Conservation (phyloP, 2,888 invertebrate genomes). For the Agrotis exclamationis region DNA sequence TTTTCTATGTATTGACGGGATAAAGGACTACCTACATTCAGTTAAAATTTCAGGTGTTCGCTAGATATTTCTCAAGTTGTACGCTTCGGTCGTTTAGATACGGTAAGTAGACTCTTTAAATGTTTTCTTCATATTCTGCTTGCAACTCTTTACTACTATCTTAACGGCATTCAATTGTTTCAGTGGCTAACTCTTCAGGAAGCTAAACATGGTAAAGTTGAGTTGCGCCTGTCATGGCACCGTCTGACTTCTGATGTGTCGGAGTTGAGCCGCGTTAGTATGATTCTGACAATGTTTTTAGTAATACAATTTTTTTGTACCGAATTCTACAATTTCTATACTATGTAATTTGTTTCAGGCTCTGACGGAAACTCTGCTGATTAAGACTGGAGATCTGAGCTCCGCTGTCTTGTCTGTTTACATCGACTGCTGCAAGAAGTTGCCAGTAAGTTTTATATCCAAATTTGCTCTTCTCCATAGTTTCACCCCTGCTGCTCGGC, state of each 20-base stretch:
- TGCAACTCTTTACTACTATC: neutral
- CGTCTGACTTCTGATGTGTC: slow-evolving; percentile 93
- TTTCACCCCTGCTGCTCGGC: too few species aligned
- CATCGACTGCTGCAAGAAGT: slow-evolving; percentile 97
- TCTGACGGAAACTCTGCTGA: slow-evolving; percentile 93
- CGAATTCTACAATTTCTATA: too few species aligned
- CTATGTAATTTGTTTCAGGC: slow-evolving; percentile 87
- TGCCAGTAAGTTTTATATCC: slow-evolving; percentile 94
- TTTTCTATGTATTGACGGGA: neutral
- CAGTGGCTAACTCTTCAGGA: slow-evolving; percentile 99
- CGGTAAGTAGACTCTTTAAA: slow-evolving; percentile 74
- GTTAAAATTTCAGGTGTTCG: slow-evolving; percentile 80
- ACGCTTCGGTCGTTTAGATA: slow-evolving; percentile 85
- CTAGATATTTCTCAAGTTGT: slow-evolving; percentile 88
- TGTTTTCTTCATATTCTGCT: neutral
- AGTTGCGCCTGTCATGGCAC: slow-evolving; percentile 97
- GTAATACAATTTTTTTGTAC: too few species aligned
- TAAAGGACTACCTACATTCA: slow-evolving; percentile 25
- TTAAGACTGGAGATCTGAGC: slow-evolving; percentile 94
- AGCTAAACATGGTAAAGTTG: slow-evolving; percentile 98
- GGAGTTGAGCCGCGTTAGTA: slow-evolving; percentile 94
- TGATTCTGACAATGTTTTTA: neutral
- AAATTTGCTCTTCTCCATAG: neutral
- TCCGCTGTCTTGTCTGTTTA: slow-evolving; percentile 96
- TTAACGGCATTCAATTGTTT: slow-evolving; percentile 43